Base-by-base conservation (phyloP, 2,113 vertebrate genomes). In the Nothocercus julius region DNA sequence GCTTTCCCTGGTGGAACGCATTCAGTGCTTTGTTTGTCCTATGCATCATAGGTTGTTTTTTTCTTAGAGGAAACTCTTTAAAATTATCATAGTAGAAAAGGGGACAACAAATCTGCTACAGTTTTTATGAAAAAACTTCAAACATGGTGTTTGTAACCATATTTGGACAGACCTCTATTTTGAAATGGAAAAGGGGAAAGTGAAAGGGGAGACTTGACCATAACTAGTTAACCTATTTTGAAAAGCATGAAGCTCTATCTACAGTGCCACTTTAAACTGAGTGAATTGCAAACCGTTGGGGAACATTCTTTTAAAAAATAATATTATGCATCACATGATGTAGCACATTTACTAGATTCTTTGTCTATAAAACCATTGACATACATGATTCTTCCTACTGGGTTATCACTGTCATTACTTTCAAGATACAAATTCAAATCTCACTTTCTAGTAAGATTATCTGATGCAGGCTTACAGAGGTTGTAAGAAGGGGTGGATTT, bases 1-100 rank as follows among this genome's bases (percentile, higher is more conserved):
- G 11, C 20, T 86, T 95, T 94, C 61, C 53, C 49, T 87, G 53
- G 20, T 38, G 63, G 81, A 80, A 85, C 82, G 73, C 3, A 36
- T 90, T 75, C 85, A 73, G 51, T 66, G 17, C 62, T 90, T 91
- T 91, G 68, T 74, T 95, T 95, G 44, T 76, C 47, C 32, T 73
- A 75, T 8, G 51, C 12, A 44, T 51, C 0, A 0, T 44, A 54
- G 24, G 22, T 59, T 90, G 73, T 84, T 84, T 95, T 81, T 30
- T 32, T 72, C 67, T 82, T 49, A 74, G 36, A 90, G 81, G 30
- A 19, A 93, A 18, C 13, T 72, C 38, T 75, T 91, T 54, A 42
- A 89, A 40, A 25, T 6, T 66, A 53, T 7, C 32, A 70, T 47
- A 69, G 89, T 91, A 47, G 76, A 59, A 84, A 84, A 84, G 51